Percentiles rank a stretch among this genome's conserved stretches.
phyloP scores from a whole-genome alignment of 2,797 vertebrate species.

The Sebastes diaconus region DNA sequence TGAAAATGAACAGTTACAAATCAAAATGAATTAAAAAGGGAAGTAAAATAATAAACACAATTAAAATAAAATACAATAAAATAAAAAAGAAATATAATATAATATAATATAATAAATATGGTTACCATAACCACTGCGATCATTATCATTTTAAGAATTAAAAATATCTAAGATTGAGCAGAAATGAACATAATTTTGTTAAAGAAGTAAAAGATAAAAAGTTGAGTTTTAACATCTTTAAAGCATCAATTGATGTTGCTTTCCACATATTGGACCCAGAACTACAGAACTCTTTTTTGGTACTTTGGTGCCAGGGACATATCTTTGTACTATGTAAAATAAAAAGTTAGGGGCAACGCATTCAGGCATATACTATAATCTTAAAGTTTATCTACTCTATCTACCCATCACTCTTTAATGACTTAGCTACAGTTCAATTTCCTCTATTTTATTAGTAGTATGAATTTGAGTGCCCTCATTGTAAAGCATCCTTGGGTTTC shows the following conservation, averaged over 20 bases:
- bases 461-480: too few relatives aligned
- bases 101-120: too few relatives aligned
- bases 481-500: too few relatives aligned
- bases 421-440: too few relatives aligned
- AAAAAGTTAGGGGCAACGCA: neutral
- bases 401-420: too few relatives aligned
- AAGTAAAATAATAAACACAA: neutral
- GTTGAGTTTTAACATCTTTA: neutral
- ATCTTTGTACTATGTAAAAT: neutral
- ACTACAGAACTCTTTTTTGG: neutral
- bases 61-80: too few relatives aligned
- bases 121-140: neutral
- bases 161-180: neutral
- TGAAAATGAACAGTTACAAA: neutral
- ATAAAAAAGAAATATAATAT: too few relatives aligned
- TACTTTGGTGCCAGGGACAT: neutral
- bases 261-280: neutral
- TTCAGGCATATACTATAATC: neutral
- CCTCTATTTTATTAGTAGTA: too few relatives aligned
- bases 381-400: neutral
- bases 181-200: neutral
- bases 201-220: neutral
- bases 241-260: neutral
- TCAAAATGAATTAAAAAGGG: neutral
- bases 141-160: neutral